A percentile compares a stretch with the other conserved stretches of the same genome.
Evolutionary conservation across 2,888 invertebrate species (phyloP).

Genomic region (Amblyteles armatorius): DNA sequence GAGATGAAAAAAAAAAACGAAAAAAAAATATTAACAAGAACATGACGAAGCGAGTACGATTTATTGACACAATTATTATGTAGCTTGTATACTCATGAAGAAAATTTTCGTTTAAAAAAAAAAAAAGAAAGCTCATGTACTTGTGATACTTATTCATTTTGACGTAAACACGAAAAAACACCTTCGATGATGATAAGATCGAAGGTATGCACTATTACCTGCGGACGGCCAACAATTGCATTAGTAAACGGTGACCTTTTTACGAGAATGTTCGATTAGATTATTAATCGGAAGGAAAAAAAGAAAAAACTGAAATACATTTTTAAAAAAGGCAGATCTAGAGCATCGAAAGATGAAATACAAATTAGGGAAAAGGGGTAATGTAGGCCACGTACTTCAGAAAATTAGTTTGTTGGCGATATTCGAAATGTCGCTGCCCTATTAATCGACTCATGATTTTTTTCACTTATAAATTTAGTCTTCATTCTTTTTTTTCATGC

Average conservation of each 20-base stretch:
- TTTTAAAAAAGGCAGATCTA: background rate
- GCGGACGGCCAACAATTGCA: constrained; percentile 32
- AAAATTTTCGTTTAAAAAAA: constrained; percentile 57
- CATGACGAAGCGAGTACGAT: constrained; percentile 48
- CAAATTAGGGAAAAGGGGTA: constrained; percentile 21
- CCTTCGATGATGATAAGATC: constrained; percentile 35
- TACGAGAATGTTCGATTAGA: constrained; percentile 22
- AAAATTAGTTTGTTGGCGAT: background rate
- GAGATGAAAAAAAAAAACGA: constrained; percentile 19
- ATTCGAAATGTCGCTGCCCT: background rate
- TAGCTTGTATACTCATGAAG: constrained; percentile 64
- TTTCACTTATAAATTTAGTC: constrained; percentile 11
- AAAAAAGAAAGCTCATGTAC: constrained; percentile 49
- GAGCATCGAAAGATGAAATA: background rate
- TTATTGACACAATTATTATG: constrained; percentile 60
- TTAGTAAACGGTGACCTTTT: constrained; percentile 27
- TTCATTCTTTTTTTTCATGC: constrained; percentile 32
- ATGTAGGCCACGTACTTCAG: constrained; percentile 10
- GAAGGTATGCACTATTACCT: constrained; percentile 36
- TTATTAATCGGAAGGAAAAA: background rate
- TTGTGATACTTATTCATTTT: constrained; percentile 64
- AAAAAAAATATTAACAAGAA: constrained; percentile 28
- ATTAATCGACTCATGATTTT: constrained; percentile 6
- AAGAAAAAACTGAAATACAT: background rate
- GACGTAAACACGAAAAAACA: constrained; percentile 37